Conservation (phyloP, 2,888 invertebrate species). For the Hirudinaria manillensis region DNA sequence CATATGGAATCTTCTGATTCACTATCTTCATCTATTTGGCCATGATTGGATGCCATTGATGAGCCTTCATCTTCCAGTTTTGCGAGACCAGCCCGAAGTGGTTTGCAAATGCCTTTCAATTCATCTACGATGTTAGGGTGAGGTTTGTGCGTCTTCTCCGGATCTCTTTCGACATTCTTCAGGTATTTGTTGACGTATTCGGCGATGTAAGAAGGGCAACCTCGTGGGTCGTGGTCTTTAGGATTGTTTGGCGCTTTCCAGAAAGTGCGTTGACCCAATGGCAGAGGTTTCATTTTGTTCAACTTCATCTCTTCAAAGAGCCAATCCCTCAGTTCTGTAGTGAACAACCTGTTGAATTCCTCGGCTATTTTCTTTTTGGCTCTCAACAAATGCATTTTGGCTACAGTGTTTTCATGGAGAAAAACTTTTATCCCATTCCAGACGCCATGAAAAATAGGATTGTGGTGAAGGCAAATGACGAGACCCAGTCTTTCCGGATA, state of each 20-base stretch:
- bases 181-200: slow-evolving; percentile 43
- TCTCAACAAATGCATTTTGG: slow-evolving; percentile 47
- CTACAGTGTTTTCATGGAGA: slow-evolving; percentile 46
- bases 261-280: slow-evolving; percentile 45
- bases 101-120: slow-evolving; percentile 38
- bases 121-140: slow-evolving; percentile 49
- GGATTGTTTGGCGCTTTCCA: slow-evolving; percentile 44
- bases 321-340: slow-evolving; percentile 47
- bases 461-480: slow-evolving; percentile 50
- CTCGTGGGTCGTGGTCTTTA: slow-evolving; percentile 48
- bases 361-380: slow-evolving; percentile 46
- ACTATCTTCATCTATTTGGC: slow-evolving; percentile 15
- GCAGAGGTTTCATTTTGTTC: slow-evolving; percentile 46
- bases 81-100: not conserved
- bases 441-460: slow-evolving; percentile 49
- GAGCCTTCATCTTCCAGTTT: not conserved
- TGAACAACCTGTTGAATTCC: slow-evolving; percentile 45
- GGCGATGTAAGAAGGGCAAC: slow-evolving; percentile 46
- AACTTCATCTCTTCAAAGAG: slow-evolving; percentile 47
- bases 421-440: slow-evolving; percentile 50
- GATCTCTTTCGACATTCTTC: slow-evolving; percentile 1
- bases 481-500: slow-evolving; percentile 53
- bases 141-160: slow-evolving; percentile 42
- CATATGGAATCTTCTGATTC: slow-evolving; percentile 21
- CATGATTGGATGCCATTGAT: not conserved